A percentile compares a stretch with the other conserved stretches of the same genome.
These are phyloP conservation scores for Drosophila recens DNA, from an alignment of 2,888 invertebrate genomes.

Conservation along the genomic window DNA sequence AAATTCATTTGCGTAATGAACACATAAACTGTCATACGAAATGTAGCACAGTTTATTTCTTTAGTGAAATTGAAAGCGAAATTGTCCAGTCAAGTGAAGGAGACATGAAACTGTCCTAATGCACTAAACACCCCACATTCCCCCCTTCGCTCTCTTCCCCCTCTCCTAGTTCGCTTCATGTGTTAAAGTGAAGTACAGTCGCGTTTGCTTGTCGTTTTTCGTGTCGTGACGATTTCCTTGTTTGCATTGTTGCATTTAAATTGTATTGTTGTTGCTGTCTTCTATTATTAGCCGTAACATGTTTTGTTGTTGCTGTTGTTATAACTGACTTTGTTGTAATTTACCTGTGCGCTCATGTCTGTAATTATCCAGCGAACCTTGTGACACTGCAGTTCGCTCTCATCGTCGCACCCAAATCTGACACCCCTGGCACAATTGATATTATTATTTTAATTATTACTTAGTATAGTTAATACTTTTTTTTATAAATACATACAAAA, in stretches of 20 bases:
- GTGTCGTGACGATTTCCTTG: constrained; percentile 65
- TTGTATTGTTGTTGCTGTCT: constrained; percentile 38
- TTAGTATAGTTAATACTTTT: constrained; percentile 13
- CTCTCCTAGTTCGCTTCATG: background rate
- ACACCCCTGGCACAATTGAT: constrained; percentile 35
- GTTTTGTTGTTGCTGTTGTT: constrained; percentile 31
- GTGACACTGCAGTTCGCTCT: constrained; percentile 53
- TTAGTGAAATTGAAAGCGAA: constrained; percentile 68
- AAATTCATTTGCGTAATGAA: constrained; percentile 55
- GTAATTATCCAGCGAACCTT: constrained; percentile 74
- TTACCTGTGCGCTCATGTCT: constrained; percentile 70
- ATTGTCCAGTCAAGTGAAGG: constrained; percentile 46
- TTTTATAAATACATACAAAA: constrained; percentile 1
- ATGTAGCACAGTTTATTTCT: constrained; percentile 56
- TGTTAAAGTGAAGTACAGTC: constrained; percentile 65
- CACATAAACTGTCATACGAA: constrained; percentile 41
- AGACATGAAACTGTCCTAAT: constrained; percentile 40
- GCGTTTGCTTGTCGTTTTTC: constrained; percentile 38
- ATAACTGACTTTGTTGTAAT: constrained; percentile 46
- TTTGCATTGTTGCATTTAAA: constrained; percentile 65
- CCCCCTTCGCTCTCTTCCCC: background rate
- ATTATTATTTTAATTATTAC: constrained; percentile 30
- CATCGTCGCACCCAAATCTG: constrained; percentile 36
- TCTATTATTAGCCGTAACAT: constrained; percentile 61
- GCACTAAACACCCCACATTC: constrained; percentile 35